Conservation (phyloP, 1,140 invertebrate species). For the Kradibia gibbosae region DNA sequence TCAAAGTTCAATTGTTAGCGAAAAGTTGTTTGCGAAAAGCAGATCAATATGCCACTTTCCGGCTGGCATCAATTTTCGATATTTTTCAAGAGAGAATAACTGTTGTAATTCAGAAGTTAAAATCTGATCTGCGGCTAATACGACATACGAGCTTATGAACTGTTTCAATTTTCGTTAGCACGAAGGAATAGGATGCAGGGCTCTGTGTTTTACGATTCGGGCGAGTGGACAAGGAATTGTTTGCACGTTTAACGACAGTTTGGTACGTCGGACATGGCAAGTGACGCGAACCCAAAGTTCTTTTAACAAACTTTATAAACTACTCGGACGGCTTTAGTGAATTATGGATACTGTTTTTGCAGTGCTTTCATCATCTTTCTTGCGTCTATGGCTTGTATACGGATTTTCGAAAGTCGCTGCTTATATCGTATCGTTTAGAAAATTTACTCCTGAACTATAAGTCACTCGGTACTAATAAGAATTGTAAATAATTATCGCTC, state of each 20-base stretch:
- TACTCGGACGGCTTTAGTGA: neutral
- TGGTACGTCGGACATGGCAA: neutral
- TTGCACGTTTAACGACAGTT: constrained; percentile 12
- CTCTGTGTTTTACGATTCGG: neutral
- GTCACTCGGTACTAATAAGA: too few species aligned
- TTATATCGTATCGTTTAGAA: too few species aligned
- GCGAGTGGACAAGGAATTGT: neutral
- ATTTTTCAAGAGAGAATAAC: neutral
- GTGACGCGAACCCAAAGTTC: neutral
- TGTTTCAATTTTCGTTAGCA: neutral
- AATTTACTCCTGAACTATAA: too few species aligned
- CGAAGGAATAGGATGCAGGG: neutral
- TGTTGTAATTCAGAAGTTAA: neutral
- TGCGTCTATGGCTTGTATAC: too few species aligned
- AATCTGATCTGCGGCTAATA: neutral
- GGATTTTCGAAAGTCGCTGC: too few species aligned
- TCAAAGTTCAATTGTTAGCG: neutral
- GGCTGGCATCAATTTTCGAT: neutral
- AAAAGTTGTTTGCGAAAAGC: neutral
- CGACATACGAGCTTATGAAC: neutral
- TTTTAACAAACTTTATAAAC: neutral
- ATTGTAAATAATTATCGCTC: too few species aligned
- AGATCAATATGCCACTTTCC: neutral
- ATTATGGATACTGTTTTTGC: neutral
- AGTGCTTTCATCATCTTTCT: too few species aligned